Evolutionary conservation across 2,797 vertebrate genomes (phyloP).

Genomic region (Xenentodon cancila): DNA sequence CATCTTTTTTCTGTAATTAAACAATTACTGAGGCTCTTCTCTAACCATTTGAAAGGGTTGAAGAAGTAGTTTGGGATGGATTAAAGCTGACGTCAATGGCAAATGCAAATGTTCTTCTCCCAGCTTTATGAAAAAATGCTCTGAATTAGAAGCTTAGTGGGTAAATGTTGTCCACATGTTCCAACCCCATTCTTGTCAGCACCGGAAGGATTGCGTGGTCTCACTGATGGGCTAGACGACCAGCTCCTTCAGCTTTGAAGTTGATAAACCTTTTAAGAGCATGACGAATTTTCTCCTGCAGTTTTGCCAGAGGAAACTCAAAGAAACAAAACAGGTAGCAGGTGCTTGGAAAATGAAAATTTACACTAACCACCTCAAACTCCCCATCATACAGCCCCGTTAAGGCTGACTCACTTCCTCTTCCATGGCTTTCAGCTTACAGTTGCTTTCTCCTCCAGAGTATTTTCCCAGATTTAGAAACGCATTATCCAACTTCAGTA

Average conservation of each 20-base stretch:
- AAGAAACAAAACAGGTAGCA: constrained; percentile 67
- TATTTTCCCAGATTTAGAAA: constrained; percentile 20
- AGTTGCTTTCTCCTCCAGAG: constrained; percentile 23
- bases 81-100: constrained; percentile 73
- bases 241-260: constrained; percentile 79
- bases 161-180: constrained; percentile 72
- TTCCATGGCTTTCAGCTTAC: constrained; percentile 25
- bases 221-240: constrained; percentile 70
- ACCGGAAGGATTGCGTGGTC: constrained; percentile 75
- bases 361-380: constrained; percentile 41
- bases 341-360: constrained; percentile 59
- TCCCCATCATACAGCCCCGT: constrained; percentile 24
- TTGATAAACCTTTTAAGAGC: constrained; percentile 83
- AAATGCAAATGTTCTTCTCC: constrained; percentile 74
- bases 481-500: constrained; percentile 29
- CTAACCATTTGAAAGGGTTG: constrained; percentile 48
- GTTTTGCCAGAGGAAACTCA: constrained; percentile 68
- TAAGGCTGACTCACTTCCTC: constrained; percentile 32
- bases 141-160: constrained; percentile 73
- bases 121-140: constrained; percentile 68
- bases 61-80: constrained; percentile 62
- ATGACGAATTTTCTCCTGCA: constrained; percentile 79
- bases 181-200: constrained; percentile 64
- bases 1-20: constrained; percentile 56
- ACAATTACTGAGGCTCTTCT: constrained; percentile 53